Conservation (phyloP, 2,888 invertebrate species). For the Ptychoptera contaminata region DNA sequence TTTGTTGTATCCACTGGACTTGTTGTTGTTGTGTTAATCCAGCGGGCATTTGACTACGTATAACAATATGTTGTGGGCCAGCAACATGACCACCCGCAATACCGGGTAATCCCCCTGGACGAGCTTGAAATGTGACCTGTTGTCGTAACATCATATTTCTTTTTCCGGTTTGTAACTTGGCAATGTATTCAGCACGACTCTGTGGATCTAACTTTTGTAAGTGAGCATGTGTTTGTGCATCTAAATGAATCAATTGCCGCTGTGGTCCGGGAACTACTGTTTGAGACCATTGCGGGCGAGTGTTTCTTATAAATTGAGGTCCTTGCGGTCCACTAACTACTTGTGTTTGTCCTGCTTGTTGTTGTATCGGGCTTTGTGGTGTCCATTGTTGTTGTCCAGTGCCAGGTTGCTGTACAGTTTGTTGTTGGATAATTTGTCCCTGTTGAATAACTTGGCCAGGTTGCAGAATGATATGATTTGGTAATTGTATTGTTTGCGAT, state of each 20-base stretch:
- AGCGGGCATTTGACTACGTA: constrained; percentile 49
- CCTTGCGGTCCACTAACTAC: constrained; percentile 2
- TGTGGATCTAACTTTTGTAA: constrained; percentile 67
- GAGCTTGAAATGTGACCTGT: constrained; percentile 32
- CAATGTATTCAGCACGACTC: constrained; percentile 63
- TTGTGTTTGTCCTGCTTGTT: constrained; percentile 30
- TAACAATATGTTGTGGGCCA: constrained; percentile 45
- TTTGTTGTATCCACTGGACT: constrained; percentile 53
- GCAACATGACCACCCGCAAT: constrained; percentile 34
- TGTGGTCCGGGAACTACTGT: constrained; percentile 24
- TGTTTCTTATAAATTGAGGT: constrained; percentile 17
- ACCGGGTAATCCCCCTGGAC: constrained; percentile 25
- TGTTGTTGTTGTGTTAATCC: constrained; percentile 47
- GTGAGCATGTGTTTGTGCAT: constrained; percentile 70
- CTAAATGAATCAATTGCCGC: constrained; percentile 62
- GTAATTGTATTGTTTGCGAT: constrained; percentile 21
- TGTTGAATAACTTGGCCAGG: constrained; percentile 13
- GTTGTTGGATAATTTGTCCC: background rate
- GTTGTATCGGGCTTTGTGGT: constrained; percentile 35
- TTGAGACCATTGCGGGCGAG: constrained; percentile 19
- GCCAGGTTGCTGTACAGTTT: constrained; percentile 29
- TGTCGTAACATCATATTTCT: constrained; percentile 38
- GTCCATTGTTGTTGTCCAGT: constrained; percentile 40
- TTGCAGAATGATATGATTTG: constrained; percentile 9
- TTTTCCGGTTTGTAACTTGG: constrained; percentile 53